phyloP scores from a whole-genome alignment of 2,797 vertebrate species.

The Cacajao melanocephalus region DNA sequence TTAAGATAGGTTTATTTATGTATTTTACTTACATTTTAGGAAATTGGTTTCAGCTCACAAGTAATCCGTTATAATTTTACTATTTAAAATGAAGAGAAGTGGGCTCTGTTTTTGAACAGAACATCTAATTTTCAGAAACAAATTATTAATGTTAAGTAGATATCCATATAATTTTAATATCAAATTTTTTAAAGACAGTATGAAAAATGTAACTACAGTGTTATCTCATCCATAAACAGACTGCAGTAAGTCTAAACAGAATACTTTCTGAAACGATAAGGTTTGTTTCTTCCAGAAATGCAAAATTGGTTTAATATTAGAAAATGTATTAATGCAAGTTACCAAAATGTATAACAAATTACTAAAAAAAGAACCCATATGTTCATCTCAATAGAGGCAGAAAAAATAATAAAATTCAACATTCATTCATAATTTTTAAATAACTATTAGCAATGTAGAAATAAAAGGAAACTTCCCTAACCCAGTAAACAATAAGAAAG shows the following conservation, averaged over 20 bases:
- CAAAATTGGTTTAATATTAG: not conserved
- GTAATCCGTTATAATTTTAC: not conserved
- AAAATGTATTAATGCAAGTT: not conserved
- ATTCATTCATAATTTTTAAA: not conserved
- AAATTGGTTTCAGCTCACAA: not conserved
- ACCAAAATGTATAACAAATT: not conserved
- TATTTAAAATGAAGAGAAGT: not conserved
- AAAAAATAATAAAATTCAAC: not conserved
- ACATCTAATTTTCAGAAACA: conserved; percentile 11
- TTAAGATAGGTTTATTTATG: not conserved
- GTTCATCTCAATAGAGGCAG: not conserved
- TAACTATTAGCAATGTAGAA: not conserved
- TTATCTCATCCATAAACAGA: not conserved
- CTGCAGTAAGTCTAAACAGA: not conserved
- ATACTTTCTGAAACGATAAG: not conserved
- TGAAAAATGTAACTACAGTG: not conserved
- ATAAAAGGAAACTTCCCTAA: not conserved
- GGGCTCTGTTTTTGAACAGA: not conserved
- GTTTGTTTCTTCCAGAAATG: not conserved
- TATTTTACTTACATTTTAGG: not conserved
- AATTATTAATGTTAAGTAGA: not conserved
- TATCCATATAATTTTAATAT: not conserved
- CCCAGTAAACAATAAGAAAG: not conserved
- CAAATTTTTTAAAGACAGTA: not conserved
- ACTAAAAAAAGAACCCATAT: not conserved